phyloP scores from a whole-genome alignment of 2,888 invertebrate species.

The Periphyllus acericola region DNA sequence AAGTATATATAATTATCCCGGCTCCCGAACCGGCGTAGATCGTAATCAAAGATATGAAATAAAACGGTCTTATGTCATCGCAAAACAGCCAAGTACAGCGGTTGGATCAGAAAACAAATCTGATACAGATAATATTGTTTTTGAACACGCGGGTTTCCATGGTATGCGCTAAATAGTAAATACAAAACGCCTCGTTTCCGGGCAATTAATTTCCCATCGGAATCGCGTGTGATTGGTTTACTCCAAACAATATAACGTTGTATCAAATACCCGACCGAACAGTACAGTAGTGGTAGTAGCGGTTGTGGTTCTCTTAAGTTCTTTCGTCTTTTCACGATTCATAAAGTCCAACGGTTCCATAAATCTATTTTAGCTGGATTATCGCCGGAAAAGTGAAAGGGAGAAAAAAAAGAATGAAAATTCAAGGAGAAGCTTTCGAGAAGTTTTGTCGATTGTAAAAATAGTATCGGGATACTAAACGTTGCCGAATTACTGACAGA shows the following conservation, averaged over 20 bases:
- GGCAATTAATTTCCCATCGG: conserved; percentile 30
- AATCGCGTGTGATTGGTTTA: conserved; percentile 31
- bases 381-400: background rate
- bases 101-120: no score
- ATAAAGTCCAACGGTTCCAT: background rate
- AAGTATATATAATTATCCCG: no score
- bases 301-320: background rate
- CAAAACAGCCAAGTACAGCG: no score
- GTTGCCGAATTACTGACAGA: background rate
- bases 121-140: no score
- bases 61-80: no score
- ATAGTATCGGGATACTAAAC: background rate
- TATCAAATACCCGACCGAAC: background rate
- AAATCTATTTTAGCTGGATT: conserved; percentile 24
- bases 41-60: no score
- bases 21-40: no score
- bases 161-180: background rate
- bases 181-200: conserved; percentile 8
- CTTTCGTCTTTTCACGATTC: conserved; percentile 9
- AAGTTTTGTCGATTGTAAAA: background rate
- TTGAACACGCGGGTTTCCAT: no score
- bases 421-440: no score
- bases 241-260: conserved; percentile 9
- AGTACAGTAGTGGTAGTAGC: no score
- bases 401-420: background rate